Conservation (phyloP, 1,140 invertebrate species). For the Zaprionus gabonicus region DNA sequence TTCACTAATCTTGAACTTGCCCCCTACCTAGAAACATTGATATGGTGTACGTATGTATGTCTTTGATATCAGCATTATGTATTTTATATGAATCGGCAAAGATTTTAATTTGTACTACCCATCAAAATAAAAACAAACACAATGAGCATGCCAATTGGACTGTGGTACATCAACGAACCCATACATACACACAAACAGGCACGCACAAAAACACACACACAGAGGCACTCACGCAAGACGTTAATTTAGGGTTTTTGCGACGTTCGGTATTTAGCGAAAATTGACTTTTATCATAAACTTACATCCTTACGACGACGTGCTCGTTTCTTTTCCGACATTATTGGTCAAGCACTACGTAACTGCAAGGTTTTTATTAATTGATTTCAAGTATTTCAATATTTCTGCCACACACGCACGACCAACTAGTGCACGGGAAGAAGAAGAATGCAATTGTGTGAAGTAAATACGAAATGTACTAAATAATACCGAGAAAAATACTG, state of each 20-base stretch:
- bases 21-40: constrained; percentile 6
- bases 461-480: constrained; percentile 28
- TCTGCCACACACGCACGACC: constrained; percentile 71
- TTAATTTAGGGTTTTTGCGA: constrained; percentile 13
- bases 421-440: constrained; percentile 28
- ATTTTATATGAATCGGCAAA: constrained; percentile 17
- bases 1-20: constrained; percentile 3
- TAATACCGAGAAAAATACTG: constrained; percentile 32
- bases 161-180: constrained; percentile 36
- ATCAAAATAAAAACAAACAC: constrained; percentile 64
- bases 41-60: constrained; percentile 3
- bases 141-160: constrained; percentile 57
- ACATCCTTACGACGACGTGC: constrained; percentile 83
- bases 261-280: neutral
- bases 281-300: constrained; percentile 49
- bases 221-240: constrained; percentile 8
- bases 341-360: constrained; percentile 21
- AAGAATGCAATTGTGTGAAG: constrained; percentile 23
- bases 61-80: constrained; percentile 20
- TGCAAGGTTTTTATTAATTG: constrained; percentile 35
- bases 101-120: constrained; percentile 30
- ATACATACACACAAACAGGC: neutral
- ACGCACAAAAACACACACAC: constrained; percentile 17
- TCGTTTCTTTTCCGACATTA: constrained; percentile 83
- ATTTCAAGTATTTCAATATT: constrained; percentile 55